phyloP scores from a whole-genome alignment of 2,113 vertebrate genomes.

The Mobula hypostoma region DNA sequence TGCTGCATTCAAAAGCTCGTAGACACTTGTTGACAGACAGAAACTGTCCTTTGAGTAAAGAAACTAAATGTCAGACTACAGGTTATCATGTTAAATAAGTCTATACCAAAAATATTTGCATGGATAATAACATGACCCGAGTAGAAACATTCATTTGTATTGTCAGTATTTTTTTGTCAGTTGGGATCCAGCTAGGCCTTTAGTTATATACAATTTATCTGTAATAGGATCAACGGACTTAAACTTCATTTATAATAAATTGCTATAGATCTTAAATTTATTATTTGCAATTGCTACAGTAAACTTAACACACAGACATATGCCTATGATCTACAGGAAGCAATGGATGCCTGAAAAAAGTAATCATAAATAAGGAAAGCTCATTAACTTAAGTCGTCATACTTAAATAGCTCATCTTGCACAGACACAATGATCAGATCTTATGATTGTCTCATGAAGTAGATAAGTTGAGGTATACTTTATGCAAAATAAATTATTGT shows the following conservation, averaged over 20 bases:
- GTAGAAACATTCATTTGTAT: neutral
- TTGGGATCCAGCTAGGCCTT: neutral
- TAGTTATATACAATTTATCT: neutral
- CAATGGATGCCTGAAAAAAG: neutral
- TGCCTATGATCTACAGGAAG: neutral
- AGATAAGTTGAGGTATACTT: slow-evolving; percentile 2
- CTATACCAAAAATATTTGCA: neutral
- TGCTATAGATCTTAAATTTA: neutral
- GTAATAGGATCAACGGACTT: neutral
- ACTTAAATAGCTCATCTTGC: neutral
- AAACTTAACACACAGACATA: neutral
- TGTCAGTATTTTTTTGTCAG: neutral
- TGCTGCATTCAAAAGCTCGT: neutral
- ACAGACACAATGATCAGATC: neutral
- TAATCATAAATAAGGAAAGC: neutral
- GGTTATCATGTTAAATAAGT: neutral
- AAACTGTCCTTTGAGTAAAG: neutral
- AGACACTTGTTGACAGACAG: neutral
- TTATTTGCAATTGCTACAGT: neutral
- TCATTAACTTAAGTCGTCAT: slow-evolving; percentile 17
- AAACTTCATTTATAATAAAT: neutral
- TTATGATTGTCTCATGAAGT: neutral
- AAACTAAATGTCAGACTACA: neutral
- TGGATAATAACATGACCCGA: neutral
- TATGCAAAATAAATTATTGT: slow-evolving; percentile 26